Evolutionary conservation across 2,797 vertebrate species (phyloP).

Genomic region (Hypotaenidia okinawae): DNA sequence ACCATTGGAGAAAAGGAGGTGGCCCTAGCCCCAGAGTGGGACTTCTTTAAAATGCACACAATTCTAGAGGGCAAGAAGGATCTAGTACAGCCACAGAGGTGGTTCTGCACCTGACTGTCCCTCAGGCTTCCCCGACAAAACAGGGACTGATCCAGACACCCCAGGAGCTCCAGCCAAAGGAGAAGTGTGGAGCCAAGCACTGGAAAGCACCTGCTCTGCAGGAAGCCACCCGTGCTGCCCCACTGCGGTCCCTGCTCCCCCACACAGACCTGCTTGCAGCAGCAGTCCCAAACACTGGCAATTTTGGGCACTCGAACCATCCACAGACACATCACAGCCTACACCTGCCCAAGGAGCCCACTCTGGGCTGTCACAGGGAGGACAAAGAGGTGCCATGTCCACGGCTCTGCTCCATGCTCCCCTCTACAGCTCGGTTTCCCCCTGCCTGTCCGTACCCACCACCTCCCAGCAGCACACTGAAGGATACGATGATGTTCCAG

Average conservation of each 20-base stretch:
- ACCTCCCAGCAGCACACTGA: conserved; percentile 10
- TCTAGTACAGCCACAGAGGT: neutral
- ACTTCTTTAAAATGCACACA: neutral
- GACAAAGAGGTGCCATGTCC: too few species aligned
- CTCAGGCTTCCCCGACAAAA: accelerated
- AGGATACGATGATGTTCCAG: conserved; percentile 99
- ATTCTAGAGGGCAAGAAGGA: neutral
- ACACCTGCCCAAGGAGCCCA: accelerated
- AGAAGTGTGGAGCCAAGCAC: neutral
- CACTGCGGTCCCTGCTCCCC: neutral
- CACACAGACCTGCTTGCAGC: neutral
- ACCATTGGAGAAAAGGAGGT: neutral
- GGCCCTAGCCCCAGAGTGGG: neutral
- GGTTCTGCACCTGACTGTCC: neutral
- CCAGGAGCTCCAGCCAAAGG: neutral
- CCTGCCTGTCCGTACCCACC: accelerated
- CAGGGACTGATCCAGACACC: neutral
- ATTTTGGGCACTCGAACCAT: neutral
- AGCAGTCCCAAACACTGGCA: neutral
- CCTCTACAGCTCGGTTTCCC: neutral
- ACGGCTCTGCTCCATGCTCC: neutral
- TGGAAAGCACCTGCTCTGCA: neutral
- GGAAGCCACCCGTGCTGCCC: neutral
- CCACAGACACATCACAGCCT: neutral
- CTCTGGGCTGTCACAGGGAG: neutral